Conservation (phyloP, 2,113 vertebrate genomes). For the Columba janthina region DNA sequence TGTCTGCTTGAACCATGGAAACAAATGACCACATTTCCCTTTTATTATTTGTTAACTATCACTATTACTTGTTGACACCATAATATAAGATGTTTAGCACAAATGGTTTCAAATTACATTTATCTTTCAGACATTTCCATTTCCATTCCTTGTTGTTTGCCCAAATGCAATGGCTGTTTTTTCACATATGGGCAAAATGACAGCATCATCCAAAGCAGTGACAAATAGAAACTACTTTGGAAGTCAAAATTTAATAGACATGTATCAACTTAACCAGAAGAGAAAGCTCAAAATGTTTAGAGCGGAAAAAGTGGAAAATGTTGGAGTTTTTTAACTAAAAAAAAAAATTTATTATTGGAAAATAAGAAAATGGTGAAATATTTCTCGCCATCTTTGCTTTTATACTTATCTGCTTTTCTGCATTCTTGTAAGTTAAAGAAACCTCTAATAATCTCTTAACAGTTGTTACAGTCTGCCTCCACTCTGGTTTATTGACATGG, state of each 20-base stretch:
- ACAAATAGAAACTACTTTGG: neutral
- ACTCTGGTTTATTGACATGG: neutral
- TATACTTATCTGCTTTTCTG: neutral
- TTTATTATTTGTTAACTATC: neutral
- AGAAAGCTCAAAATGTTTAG: neutral
- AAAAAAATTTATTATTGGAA: neutral
- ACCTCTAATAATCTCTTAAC: neutral
- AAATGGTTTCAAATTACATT: neutral
- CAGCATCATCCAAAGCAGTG: neutral
- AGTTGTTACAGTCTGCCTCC: neutral
- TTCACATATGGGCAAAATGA: neutral
- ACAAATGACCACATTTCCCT: neutral
- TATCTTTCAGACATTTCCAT: neutral
- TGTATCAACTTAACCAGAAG: neutral
- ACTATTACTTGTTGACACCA: neutral
- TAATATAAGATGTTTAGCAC: neutral
- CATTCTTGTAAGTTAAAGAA: neutral
- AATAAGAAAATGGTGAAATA: neutral
- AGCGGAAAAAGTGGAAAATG: neutral
- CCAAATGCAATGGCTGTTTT: neutral
- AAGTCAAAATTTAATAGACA: neutral
- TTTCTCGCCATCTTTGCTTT: neutral
- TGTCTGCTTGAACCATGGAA: neutral
- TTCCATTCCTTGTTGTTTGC: neutral
- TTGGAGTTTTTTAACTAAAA: too few species aligned